Base-by-base conservation (phyloP, 1,140 invertebrate genomes). In the Hesperophylax magnus region DNA sequence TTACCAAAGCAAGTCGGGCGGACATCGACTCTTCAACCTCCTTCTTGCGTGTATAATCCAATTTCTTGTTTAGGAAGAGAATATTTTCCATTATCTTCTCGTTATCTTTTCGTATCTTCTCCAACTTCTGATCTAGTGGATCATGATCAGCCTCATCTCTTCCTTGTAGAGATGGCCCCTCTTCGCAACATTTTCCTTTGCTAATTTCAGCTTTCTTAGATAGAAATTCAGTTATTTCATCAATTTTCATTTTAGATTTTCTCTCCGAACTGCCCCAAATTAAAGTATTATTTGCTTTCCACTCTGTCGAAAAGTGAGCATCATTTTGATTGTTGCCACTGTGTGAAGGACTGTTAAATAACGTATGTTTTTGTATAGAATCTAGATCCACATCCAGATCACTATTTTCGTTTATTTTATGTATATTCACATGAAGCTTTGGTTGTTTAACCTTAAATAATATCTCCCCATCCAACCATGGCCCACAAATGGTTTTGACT, bases 81-180 rank as follows among this genome's bases (percentile, higher is more conserved):
- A 89, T 89, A 80, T 90, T 90, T 85, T 88, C 86, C 87, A 89
- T 88, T 34, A 89, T 90, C 27, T 85, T 84, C 39, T 87, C 87
- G 82, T 90, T 90, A 77, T 89, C 89, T 81, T 88, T 86, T 79
- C 89, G 88, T 17, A 90, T 88, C 81, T 86, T 90, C 81, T 89
- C 86, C 56, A 90, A 81, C 77, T 87, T 88, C 75, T 88, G 85
- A 83, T 90, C 88, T 24, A 90, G 81, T n/a, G 86, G 86, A 83
- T 86, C 86, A 11, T 82, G 18, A 56, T 71, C 65, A 18, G 56
- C 20, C 6, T 27, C 34, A 22, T 77, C 61, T 17, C 15, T 61
- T 17, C 18, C 34, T 18, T 27, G 9, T 47, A 60, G 1, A 31
- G 3, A 58, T 74, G 11, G n/a, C 5, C 54, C 39, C 20, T 78